These are phyloP conservation scores for Seira sanloemensis DNA, from an alignment of 2,888 invertebrate genomes.

Conservation along the genomic window DNA sequence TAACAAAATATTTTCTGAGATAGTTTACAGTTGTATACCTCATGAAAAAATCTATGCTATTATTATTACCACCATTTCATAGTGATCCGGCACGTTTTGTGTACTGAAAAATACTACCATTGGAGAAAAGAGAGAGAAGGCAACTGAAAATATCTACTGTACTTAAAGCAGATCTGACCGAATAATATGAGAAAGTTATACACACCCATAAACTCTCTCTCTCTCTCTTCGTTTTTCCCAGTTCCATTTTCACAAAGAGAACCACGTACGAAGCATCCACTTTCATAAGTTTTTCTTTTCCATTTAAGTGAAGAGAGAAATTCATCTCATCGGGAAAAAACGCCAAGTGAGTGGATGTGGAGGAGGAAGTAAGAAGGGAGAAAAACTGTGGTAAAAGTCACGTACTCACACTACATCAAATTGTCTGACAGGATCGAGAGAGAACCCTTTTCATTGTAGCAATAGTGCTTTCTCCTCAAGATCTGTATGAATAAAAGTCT, in stretches of 20 bases:
- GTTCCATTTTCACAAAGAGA: background rate
- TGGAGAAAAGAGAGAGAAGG: no score
- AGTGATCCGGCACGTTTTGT: background rate
- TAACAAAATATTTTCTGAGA: background rate
- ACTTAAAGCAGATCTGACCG: slow-evolving; percentile 7
- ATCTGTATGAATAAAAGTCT: slow-evolving; percentile 25
- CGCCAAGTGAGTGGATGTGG: slow-evolving; percentile 6
- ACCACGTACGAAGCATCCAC: slow-evolving; percentile 60
- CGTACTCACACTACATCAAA: slow-evolving; percentile 69
- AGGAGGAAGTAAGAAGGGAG: slow-evolving; percentile 56
- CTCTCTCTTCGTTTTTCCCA: background rate
- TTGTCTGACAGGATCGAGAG: slow-evolving; percentile 66
- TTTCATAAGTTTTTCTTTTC: slow-evolving; percentile 46
- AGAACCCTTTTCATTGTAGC: slow-evolving; percentile 61
- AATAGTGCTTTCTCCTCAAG: background rate
- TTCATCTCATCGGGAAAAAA: slow-evolving; percentile 52
- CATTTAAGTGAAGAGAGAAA: slow-evolving; percentile 61
- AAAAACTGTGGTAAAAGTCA: slow-evolving; percentile 66
- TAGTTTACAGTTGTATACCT: background rate
- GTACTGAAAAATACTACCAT: background rate
- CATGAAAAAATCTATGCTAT: background rate
- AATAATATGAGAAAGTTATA: background rate
- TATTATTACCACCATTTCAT: background rate
- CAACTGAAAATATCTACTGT: slow-evolving; percentile 43
- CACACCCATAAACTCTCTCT: background rate